These are phyloP conservation scores for Metallyticus violacea DNA, from an alignment of 2,888 invertebrate species.

Conservation along the genomic window DNA sequence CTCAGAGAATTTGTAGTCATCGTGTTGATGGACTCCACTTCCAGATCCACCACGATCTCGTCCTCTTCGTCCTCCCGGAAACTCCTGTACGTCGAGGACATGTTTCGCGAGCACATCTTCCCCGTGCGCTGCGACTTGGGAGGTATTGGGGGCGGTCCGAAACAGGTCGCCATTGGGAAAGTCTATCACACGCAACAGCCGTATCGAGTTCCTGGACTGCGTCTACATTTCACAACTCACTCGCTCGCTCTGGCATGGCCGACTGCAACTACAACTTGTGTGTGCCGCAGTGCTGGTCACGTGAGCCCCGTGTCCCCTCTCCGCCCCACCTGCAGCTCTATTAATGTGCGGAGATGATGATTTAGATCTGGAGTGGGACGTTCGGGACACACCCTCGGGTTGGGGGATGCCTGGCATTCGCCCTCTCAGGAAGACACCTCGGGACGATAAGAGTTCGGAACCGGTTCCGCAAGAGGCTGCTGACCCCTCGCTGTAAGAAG, in stretches of 20 bases:
- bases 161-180: constrained; percentile 56
- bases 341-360: background rate
- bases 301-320: background rate
- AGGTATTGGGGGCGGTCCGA: constrained; percentile 57
- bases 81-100: constrained; percentile 56
- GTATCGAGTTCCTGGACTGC: background rate
- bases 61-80: constrained; percentile 55
- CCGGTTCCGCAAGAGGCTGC: background rate
- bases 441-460: no score
- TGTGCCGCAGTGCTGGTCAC: no score
- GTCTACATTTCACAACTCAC: background rate
- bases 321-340: background rate
- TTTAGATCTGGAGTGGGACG: background rate
- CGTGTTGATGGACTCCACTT: constrained; percentile 43
- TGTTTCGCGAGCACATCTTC: constrained; percentile 24
- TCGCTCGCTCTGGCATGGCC: background rate
- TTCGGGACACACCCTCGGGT: background rate
- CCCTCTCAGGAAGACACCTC: background rate
- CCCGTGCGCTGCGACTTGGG: constrained; percentile 43
- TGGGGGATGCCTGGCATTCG: background rate
- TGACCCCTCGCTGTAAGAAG: background rate
- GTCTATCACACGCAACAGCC: background rate
- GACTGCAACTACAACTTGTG: background rate
- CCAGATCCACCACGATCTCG: constrained; percentile 42
- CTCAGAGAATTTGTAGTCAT: constrained; percentile 28